Base-by-base conservation (phyloP, 2,113 vertebrate species). In the Clinocottus analis region DNA sequence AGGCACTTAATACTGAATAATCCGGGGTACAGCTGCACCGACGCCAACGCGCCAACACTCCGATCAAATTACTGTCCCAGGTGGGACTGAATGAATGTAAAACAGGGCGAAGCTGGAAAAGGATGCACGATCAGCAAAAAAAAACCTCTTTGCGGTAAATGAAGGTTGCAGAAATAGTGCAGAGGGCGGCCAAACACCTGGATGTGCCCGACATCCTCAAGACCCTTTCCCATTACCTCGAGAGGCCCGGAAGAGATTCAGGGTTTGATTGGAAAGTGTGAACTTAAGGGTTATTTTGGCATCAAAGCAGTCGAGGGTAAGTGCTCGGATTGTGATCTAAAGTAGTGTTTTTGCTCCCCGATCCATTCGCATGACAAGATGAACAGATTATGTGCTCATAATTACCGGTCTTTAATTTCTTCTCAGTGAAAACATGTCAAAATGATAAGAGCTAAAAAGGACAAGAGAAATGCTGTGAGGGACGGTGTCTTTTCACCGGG, bases 101-200 rank as follows among this genome's bases (percentile, higher is more conserved):
- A 82, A 47, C 29, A 67, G 62, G 39, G 29, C 5, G 8, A 51
- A 65, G 65, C 53, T 35, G 19, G 62, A 74, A 68, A 73, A 65
- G 7, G 7, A 72, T 79, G 79, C 82, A 33, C 2, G 35, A n/a
- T 88, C 77, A 89, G 80, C 84, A 79, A 75, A 88, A 88, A 83
- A 12, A 3, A n/a, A n/a, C n/a, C 31, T 43, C 27, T 45, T n/a
- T 10, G 16, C 35, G 29, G 41, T 79, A 86, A 84, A 84, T 77
- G 80, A 80, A 86, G 75, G 83, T 82, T 77, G 72, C 74, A 81
- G 45, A 83, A 79, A 83, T 10, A 71, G 72, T 68, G 66, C 72
- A 75, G 61, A 68, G 71, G 77, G 66, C 55, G 76, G 79, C 77
- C 80, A 77, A 86, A 77, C 65, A 82, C 35, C 33, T 61, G 27